A percentile compares a stretch with the other conserved stretches of the same genome.
phyloP scores from a whole-genome alignment of 2,797 vertebrate genomes.

The Anabacerthia variegaticeps region DNA sequence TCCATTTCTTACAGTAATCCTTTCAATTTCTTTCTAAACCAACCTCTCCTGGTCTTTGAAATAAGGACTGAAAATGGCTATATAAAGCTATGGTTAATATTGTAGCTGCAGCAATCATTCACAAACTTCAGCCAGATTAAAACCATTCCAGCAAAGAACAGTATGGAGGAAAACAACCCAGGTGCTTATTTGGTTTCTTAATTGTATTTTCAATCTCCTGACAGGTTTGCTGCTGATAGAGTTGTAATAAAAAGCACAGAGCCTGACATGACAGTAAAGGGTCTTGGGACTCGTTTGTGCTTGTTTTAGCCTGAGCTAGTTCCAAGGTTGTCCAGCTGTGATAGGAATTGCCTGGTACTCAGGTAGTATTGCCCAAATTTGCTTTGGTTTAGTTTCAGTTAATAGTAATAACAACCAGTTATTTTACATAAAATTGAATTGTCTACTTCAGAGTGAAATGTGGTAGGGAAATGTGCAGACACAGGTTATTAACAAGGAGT shows the following conservation, averaged over 20 bases:
- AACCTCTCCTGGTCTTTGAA: background rate
- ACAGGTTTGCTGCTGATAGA: background rate
- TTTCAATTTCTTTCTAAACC: background rate
- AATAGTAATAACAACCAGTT: background rate
- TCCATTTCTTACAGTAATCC: background rate
- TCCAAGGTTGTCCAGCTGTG: background rate
- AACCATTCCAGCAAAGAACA: background rate
- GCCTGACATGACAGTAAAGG: background rate
- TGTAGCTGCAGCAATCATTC: background rate
- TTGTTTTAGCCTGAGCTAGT: background rate
- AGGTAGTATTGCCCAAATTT: background rate
- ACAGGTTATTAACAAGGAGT: background rate
- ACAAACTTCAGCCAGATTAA: background rate
- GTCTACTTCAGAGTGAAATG: background rate
- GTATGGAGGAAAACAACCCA: background rate
- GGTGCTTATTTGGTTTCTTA: background rate
- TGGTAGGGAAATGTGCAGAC: background rate
- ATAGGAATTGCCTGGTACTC: background rate
- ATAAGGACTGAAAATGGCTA: background rate
- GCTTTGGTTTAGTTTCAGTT: background rate
- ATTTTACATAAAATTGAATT: background rate
- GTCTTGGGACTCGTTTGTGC: background rate
- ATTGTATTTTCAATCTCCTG: background rate
- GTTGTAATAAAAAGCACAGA: background rate
- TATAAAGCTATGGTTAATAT: background rate